Evolutionary conservation across 2,113 vertebrate species (phyloP).

Genomic region (Pitta sordida): DNA sequence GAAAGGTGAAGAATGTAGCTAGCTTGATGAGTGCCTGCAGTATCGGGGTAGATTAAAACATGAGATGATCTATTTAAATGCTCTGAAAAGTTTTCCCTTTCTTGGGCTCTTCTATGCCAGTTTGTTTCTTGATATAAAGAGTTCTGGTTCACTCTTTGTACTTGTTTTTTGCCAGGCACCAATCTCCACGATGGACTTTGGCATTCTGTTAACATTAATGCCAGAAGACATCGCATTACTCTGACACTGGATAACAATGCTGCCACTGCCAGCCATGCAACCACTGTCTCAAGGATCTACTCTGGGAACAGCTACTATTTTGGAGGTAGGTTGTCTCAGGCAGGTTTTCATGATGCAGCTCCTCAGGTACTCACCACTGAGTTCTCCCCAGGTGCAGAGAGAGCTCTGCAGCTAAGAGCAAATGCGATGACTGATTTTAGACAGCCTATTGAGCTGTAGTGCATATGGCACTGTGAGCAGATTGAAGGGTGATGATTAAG

Average conservation of each 20-base stretch:
- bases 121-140: not conserved
- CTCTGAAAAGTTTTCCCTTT: not conserved
- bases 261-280: constrained; percentile 76
- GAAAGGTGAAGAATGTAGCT: not conserved
- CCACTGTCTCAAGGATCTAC: constrained; percentile 74
- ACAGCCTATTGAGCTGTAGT: not conserved
- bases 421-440: not conserved
- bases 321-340: constrained; percentile 79
- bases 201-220: constrained; percentile 86
- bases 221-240: constrained; percentile 81
- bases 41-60: not conserved
- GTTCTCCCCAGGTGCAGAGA: not conserved
- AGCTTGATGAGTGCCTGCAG: not conserved
- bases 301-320: constrained; percentile 85
- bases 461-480: not conserved
- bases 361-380: not conserved
- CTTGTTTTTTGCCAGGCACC: constrained; percentile 73
- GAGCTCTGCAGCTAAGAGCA: not conserved
- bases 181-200: constrained; percentile 89
- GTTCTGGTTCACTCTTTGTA: not conserved
- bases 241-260: constrained; percentile 84
- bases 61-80: not conserved
- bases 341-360: not conserved
- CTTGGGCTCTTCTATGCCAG: not conserved
- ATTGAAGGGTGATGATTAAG: not conserved